Evolutionary conservation across 2,113 vertebrate genomes (phyloP).

Genomic region (human (Homo sapiens)): DNA sequence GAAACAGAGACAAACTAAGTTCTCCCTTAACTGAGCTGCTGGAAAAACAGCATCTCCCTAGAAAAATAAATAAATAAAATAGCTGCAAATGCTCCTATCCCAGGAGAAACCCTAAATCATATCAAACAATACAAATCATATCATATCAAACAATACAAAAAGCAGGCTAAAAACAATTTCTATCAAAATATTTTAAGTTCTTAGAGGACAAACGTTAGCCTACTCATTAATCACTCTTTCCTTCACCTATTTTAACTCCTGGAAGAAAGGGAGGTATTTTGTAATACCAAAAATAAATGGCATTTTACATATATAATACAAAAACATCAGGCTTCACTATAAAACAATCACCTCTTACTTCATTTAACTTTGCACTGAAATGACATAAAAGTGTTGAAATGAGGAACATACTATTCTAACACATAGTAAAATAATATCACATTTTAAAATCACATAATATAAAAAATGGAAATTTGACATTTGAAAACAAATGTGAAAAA

Average conservation of each 20-base stretch:
- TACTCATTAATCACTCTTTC: neutral
- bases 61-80: slow-evolving; percentile 42
- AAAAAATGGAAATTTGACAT: slow-evolving; percentile 42
- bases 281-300: neutral
- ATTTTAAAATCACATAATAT: slow-evolving; percentile 44
- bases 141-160: neutral
- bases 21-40: neutral
- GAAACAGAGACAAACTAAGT: neutral
- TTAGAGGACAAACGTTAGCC: neutral
- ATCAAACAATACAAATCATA: neutral
- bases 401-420: slow-evolving; percentile 13
- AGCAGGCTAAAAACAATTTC: neutral
- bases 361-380: slow-evolving; percentile 24
- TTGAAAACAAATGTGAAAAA: slow-evolving; percentile 50
- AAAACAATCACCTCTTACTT: slow-evolving; percentile 47
- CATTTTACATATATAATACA: neutral
- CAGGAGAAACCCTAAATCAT: neutral
- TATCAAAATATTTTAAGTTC: neutral
- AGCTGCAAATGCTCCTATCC: neutral
- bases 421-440: slow-evolving; percentile 51
- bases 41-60: neutral
- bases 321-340: neutral
- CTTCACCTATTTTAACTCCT: neutral
- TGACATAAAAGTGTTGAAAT: slow-evolving; percentile 7
- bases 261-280: neutral